Evolutionary conservation across 1,140 invertebrate species (phyloP).

Genomic region (Drosophila tristis): DNA sequence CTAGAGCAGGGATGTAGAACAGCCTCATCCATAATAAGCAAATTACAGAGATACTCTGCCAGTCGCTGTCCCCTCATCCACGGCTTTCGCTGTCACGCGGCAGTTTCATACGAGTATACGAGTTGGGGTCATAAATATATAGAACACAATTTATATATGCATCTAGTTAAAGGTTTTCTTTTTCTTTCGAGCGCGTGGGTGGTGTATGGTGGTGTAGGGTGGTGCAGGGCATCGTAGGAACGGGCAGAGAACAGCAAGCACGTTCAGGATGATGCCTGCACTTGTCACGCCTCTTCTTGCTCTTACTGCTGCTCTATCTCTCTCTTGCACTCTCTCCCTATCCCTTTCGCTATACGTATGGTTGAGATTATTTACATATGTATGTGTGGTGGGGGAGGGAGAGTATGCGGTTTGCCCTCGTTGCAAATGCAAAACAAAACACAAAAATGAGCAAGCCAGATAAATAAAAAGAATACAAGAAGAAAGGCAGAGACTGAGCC

Average conservation of each 20-base stretch:
- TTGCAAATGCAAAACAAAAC: conserved; percentile 69
- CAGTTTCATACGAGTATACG: conserved; percentile 64
- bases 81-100: conserved; percentile 26
- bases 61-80: not conserved
- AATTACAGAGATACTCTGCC: conserved; percentile 59
- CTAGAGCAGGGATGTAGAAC: no score
- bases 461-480: conserved; percentile 60
- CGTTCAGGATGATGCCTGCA: conserved; percentile 64
- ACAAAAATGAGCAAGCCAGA: conserved; percentile 73
- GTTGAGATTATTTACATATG: conserved; percentile 56
- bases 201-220: not conserved
- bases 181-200: conserved; percentile 9
- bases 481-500: not conserved
- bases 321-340: not conserved
- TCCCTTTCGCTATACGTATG: conserved; percentile 13
- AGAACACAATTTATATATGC: conserved; percentile 76
- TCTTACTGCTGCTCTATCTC: conserved; percentile 17
- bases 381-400: conserved; percentile 6
- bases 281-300: conserved; percentile 75
- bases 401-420: conserved; percentile 68
- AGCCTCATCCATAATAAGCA: conserved; percentile 47
- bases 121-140: conserved; percentile 66
- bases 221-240: not conserved
- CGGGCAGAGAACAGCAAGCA: conserved; percentile 35
- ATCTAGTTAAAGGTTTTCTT: conserved; percentile 68